A percentile compares a stretch with the other conserved stretches of the same genome.
Conservation (phyloP, 2,888 invertebrate genomes). For the Drosophila ezoana region DNA sequence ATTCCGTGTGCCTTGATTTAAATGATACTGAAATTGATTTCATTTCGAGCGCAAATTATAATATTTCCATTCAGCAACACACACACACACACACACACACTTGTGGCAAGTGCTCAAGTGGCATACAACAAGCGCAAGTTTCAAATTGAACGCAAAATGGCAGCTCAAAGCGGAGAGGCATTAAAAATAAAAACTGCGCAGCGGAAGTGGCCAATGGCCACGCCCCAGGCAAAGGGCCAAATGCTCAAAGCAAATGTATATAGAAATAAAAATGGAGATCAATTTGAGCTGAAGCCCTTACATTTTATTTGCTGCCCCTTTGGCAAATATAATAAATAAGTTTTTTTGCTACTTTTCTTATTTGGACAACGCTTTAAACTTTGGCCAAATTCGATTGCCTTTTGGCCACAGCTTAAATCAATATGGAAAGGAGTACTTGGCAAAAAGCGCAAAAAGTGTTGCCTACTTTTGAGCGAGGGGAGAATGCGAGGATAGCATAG, state of each 20-base stretch:
- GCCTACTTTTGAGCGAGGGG: constrained; percentile 6
- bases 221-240: not conserved
- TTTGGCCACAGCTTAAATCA: constrained; percentile 34
- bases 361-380: constrained; percentile 75
- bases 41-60: constrained; percentile 75
- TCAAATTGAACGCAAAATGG: constrained; percentile 66
- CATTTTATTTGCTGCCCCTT: constrained; percentile 28
- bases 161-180: constrained; percentile 26
- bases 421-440: constrained; percentile 28
- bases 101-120: constrained; percentile 51
- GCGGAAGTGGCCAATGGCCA: constrained; percentile 49
- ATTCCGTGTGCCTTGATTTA: constrained; percentile 65
- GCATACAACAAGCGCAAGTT: constrained; percentile 65
- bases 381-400: constrained; percentile 68
- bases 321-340: constrained; percentile 79
- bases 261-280: constrained; percentile 24
- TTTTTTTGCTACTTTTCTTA: constrained; percentile 71
- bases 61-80: constrained; percentile 51
- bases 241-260: not conserved
- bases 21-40: constrained; percentile 79
- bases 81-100: constrained; percentile 1
- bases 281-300: constrained; percentile 31
- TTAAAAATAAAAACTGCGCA: constrained; percentile 54
- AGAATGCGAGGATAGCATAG: not conserved
- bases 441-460: constrained; percentile 22